These are phyloP conservation scores for Dipodomys ordii DNA, from an alignment of 2,113 vertebrate species.

Conservation along the genomic window DNA sequence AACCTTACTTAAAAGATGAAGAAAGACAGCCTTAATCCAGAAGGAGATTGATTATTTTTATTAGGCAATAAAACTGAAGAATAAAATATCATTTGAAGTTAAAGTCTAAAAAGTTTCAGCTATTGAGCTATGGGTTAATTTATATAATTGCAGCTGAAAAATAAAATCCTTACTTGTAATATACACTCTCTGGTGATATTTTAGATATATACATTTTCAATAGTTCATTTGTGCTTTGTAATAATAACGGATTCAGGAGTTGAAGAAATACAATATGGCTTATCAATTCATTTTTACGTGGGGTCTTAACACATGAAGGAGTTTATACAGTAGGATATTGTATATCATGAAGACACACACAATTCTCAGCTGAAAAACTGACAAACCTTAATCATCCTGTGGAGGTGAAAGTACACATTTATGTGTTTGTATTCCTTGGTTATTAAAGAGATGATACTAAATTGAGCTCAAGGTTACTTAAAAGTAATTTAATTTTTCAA, in stretches of 20 bases:
- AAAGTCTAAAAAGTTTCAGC: slow-evolving; percentile 18
- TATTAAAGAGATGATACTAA: neutral
- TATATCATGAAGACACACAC: neutral
- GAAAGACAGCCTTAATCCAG: slow-evolving; percentile 4
- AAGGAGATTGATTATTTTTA: neutral
- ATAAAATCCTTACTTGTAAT: neutral
- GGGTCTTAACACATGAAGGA: neutral
- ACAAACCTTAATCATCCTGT: neutral
- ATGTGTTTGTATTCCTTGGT: neutral
- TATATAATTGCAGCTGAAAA: neutral
- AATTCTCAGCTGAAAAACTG: neutral
- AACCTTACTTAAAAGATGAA: neutral
- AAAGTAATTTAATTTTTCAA: slow-evolving; percentile 55
- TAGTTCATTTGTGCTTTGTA: neutral
- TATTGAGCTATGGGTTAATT: neutral
- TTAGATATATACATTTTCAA: neutral
- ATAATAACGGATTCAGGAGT: neutral
- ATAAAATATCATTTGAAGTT: neutral
- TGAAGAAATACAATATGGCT: neutral
- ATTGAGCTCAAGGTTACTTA: slow-evolving; percentile 36
- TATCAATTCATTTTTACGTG: neutral
- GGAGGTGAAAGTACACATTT: neutral
- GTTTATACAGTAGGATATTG: neutral
- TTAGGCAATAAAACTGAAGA: slow-evolving; percentile 29
- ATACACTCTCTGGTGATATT: neutral